Conservation (phyloP, 2,888 invertebrate species). For the Adela reaumurella region DNA sequence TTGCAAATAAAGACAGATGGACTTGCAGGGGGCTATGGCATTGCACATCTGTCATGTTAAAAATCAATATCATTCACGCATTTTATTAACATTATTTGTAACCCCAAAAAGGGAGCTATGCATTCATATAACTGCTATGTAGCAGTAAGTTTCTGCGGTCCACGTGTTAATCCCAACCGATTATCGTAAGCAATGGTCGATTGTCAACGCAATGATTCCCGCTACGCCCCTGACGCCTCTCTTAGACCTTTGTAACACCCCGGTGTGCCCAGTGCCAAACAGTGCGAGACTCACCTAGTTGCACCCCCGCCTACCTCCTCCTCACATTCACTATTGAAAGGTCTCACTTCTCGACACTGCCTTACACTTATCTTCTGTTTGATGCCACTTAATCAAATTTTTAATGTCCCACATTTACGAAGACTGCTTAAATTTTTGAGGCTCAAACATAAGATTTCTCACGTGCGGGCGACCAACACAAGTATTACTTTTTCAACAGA, state of each 20-base stretch:
- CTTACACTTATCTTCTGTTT: conserved; percentile 42
- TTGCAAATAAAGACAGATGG: too few species aligned
- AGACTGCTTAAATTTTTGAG: not conserved
- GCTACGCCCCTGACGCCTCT: conserved; percentile 51
- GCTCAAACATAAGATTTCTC: not conserved
- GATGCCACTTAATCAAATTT: conserved; percentile 28
- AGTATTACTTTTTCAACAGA: not conserved
- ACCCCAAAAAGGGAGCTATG: too few species aligned
- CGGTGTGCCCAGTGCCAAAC: conserved; percentile 26
- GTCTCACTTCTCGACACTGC: conserved; percentile 35
- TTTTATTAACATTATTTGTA: too few species aligned
- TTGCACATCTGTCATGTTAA: too few species aligned
- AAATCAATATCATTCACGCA: too few species aligned
- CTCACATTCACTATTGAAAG: too few species aligned
- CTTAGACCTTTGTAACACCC: conserved; percentile 48
- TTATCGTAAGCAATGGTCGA: not conserved
- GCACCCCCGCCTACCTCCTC: too few species aligned
- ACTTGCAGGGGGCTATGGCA: too few species aligned
- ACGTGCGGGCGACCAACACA: not conserved
- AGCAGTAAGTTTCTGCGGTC: too few species aligned
- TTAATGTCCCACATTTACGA: too few species aligned
- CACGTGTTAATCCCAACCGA: not conserved
- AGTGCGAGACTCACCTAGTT: conserved; percentile 29
- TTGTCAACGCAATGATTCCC: conserved; percentile 20
- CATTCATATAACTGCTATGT: too few species aligned